These are phyloP conservation scores for Paramormyrops hopkinsi DNA, from an alignment of 2,797 vertebrate genomes.

Conservation along the genomic window DNA sequence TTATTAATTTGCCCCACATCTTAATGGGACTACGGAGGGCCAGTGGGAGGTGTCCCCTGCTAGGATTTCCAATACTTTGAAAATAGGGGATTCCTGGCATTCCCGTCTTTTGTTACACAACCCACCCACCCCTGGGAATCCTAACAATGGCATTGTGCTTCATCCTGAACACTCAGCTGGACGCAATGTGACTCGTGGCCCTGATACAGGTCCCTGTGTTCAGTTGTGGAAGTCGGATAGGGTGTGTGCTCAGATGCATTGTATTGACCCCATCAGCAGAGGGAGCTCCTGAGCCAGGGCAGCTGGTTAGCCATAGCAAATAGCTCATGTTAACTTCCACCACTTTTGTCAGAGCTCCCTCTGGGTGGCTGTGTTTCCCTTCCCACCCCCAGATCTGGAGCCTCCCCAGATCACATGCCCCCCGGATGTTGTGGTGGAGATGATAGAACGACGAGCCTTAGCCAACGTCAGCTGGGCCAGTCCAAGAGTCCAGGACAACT, in stretches of 20 bases:
- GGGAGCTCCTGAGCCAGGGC: neutral
- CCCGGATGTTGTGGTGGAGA: conserved; percentile 66
- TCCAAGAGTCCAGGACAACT: conserved; percentile 77
- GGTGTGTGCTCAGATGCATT: neutral
- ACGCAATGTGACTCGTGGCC: neutral
- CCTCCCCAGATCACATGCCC: conserved; percentile 81
- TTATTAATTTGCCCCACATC: neutral
- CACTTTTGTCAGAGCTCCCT: neutral
- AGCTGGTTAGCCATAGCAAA: neutral
- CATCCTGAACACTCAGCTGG: neutral
- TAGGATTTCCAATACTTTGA: neutral
- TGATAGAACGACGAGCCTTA: conserved; percentile 76
- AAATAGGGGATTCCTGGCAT: neutral
- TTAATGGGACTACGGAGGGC: neutral
- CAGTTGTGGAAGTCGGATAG: neutral
- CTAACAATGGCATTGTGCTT: neutral
- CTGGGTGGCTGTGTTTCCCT: neutral
- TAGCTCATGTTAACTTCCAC: neutral
- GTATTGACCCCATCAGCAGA: neutral
- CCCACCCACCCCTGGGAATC: too few relatives aligned
- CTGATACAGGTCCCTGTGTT: neutral
- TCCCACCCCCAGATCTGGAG: conserved; percentile 66
- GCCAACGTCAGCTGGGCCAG: conserved; percentile 79
- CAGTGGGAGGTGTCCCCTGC: neutral
- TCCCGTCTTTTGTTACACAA: neutral